Evolutionary conservation across 2,888 invertebrate genomes (phyloP), one percentile per base, ranked within the genome.

Genomic region (Dynastes tityus): DNA sequence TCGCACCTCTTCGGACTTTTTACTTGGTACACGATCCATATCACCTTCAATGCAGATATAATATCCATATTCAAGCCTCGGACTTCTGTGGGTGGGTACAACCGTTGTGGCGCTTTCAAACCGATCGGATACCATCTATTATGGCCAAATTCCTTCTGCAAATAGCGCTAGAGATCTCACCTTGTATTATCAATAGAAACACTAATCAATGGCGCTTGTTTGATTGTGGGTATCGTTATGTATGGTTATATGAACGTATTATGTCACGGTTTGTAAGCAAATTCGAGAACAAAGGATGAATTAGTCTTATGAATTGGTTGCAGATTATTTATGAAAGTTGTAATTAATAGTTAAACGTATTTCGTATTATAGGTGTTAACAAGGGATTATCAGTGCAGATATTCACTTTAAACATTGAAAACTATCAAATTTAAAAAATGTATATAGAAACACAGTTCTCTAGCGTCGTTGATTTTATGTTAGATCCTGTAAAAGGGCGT

Each of bases 161-260:
- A 8, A 55, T 16, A 58, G 58, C 58, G 40, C 22, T 58, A n/a
- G 58, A 61, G 73, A 51, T 55, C 73, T 37, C 73, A 73, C 73
- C 73, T 58, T 58, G 55, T 53, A 53, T 53, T n/a, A 32, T 22
- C 73, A 45, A 73, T 55, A n/a, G 73, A 58, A 70, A 16, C 58
- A 40, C 73, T 73, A 73, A 73, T 73, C 73, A 73, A 58, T 16
- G 58, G 22, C 13, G 58, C 58, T 73, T 73, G 73, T 73, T 58
- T 32, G 58, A 58, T 55, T 73, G 53, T 32, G 53, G 53, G n/a
- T 70, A 51, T 53, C 51, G 40, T 70, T 53, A 29, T 53, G 29
- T 68, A 37, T 37, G 40, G 32, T 58, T 58, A 40, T 22, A 58
- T 37, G 73, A 3, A 58, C 45, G 40, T 29, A 37, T 58, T 73